phyloP scores from a whole-genome alignment of 2,888 invertebrate species.

The Ctena decussata region DNA sequence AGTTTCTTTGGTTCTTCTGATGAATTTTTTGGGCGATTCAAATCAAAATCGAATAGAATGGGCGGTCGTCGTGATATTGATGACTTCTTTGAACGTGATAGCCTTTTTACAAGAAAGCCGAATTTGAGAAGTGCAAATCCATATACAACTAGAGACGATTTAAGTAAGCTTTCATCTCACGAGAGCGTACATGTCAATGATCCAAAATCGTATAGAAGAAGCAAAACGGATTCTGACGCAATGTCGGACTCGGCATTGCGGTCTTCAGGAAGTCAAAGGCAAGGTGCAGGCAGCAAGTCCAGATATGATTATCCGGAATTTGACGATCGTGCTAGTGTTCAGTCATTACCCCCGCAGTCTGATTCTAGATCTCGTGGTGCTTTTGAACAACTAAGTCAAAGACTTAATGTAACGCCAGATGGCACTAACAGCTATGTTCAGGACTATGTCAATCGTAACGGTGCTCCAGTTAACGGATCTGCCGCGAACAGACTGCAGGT shows the following conservation, averaged over 20 bases:
- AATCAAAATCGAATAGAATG: background rate
- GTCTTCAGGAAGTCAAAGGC: background rate
- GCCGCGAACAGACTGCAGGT: background rate
- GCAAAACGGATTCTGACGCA: constrained; percentile 37
- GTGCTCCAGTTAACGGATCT: background rate
- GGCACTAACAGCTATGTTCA: background rate
- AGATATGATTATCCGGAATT: background rate
- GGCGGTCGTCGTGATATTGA: background rate
- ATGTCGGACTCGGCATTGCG: constrained; percentile 48
- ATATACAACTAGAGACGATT: constrained; percentile 48
- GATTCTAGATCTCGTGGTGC: background rate
- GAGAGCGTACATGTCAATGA: constrained; percentile 14
- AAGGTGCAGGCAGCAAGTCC: background rate
- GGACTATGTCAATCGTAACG: background rate
- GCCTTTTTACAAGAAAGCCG: background rate
- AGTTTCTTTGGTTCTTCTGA: background rate
- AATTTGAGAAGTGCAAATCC: constrained; percentile 29
- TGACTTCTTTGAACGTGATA: background rate
- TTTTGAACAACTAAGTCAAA: background rate
- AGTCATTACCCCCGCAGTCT: background rate
- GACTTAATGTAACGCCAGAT: background rate
- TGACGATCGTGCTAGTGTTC: background rate
- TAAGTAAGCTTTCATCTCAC: constrained; percentile 36
- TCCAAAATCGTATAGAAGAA: background rate
- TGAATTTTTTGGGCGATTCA: background rate